A percentile compares a stretch with the other conserved stretches of the same genome.
Evolutionary conservation across 2,888 invertebrate species (phyloP).

Genomic region (Cheilosia soror): DNA sequence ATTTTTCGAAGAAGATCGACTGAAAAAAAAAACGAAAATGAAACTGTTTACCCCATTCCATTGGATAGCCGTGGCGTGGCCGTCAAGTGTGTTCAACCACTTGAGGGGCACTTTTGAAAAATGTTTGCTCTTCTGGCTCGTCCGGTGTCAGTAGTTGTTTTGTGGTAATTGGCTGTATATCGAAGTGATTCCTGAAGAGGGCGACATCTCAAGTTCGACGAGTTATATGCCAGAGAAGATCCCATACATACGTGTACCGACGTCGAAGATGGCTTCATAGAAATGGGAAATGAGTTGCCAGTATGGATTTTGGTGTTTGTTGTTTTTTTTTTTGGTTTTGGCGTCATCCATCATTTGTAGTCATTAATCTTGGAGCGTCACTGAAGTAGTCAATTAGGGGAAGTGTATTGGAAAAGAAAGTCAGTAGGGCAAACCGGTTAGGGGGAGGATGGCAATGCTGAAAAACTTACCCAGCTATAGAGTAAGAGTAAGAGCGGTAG

Average conservation of each 20-base stretch:
- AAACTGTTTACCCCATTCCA: slow-evolving; percentile 42
- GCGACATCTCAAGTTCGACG: slow-evolving; percentile 57
- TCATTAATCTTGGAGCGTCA: slow-evolving; percentile 71
- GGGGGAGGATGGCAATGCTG: too few species aligned
- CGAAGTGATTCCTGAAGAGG: slow-evolving; percentile 58
- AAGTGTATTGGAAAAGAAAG: slow-evolving; percentile 49
- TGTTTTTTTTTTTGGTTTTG: slow-evolving; percentile 21
- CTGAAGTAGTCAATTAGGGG: slow-evolving; percentile 70
- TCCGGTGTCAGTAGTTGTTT: slow-evolving; percentile 24
- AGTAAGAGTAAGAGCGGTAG: too few species aligned
- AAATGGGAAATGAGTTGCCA: not conserved
- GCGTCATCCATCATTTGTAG: slow-evolving; percentile 65
- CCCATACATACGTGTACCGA: slow-evolving; percentile 26
- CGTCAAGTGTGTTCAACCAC: slow-evolving; percentile 47
- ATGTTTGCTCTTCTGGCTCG: slow-evolving; percentile 61
- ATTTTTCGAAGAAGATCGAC: slow-evolving; percentile 7
- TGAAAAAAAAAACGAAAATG: slow-evolving; percentile 16
- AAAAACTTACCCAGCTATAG: too few species aligned
- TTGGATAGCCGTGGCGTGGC: not conserved
- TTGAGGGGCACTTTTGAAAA: slow-evolving; percentile 60
- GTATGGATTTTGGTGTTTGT: slow-evolving; percentile 8
- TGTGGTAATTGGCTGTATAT: slow-evolving; percentile 66
- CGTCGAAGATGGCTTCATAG: slow-evolving; percentile 1
- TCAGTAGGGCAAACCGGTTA: slow-evolving; percentile 29
- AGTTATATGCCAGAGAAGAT: slow-evolving; percentile 35